phyloP scores from a whole-genome alignment of 2,888 invertebrate genomes.

The Vesta saturnalis region DNA sequence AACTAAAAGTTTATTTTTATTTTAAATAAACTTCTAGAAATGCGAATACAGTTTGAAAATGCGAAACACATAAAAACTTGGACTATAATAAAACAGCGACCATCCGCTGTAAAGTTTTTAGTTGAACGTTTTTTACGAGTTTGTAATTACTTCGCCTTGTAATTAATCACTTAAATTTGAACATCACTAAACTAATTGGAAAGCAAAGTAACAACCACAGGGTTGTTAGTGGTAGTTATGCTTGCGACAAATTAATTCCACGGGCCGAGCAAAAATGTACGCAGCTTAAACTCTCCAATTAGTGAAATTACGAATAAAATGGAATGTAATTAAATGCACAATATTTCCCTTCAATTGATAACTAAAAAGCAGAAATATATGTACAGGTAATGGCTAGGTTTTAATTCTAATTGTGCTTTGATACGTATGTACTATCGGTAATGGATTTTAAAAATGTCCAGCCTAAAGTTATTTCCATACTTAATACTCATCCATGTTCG shows the following conservation, averaged over 20 bases:
- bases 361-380: slow-evolving; percentile 25
- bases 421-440: too few relatives aligned
- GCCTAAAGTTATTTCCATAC: too few relatives aligned
- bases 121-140: slow-evolving; percentile 43
- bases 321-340: slow-evolving; percentile 45
- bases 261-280: slow-evolving; percentile 41
- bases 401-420: too few relatives aligned
- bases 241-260: slow-evolving; percentile 45
- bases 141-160: slow-evolving; percentile 48
- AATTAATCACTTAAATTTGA: slow-evolving; percentile 51
- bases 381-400: slow-evolving; percentile 2
- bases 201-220: slow-evolving; percentile 41
- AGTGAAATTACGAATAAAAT: slow-evolving; percentile 41
- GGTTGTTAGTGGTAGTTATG: slow-evolving; percentile 36
- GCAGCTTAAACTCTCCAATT: slow-evolving; percentile 45
- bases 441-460: too few relatives aligned
- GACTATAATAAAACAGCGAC: slow-evolving; percentile 30
- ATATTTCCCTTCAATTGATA: slow-evolving; percentile 40
- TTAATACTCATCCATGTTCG: too few relatives aligned
- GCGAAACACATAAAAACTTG: slow-evolving; percentile 29
- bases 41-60: slow-evolving; percentile 21
- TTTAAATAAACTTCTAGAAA: slow-evolving; percentile 16
- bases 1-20: slow-evolving; percentile 19
- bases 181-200: slow-evolving; percentile 47
- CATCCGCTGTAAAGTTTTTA: slow-evolving; percentile 28